phyloP scores from a whole-genome alignment of 2,797 vertebrate genomes.

The Scolopax rusticola region DNA sequence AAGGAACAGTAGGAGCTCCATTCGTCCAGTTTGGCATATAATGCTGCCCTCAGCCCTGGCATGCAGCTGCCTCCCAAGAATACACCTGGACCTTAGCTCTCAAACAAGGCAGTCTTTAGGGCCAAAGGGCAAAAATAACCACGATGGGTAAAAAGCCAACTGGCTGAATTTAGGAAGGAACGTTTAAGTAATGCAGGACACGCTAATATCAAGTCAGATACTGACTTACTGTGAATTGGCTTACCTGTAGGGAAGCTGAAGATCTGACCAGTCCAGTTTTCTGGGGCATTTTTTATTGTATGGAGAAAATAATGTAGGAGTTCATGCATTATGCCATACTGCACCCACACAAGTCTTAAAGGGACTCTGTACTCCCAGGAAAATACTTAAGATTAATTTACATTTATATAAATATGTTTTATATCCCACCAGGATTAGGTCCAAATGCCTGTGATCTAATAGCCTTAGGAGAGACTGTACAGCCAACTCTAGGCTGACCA shows the following conservation, averaged over 20 bases:
- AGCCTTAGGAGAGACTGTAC: not conserved
- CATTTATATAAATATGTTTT: not conserved
- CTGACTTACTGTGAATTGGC: not conserved
- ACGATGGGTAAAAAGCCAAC: not conserved
- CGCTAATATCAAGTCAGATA: not conserved
- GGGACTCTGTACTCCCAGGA: not conserved
- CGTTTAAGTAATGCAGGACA: not conserved
- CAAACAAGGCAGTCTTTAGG: not conserved
- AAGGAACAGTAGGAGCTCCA: not conserved
- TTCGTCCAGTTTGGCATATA: not conserved
- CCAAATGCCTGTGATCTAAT: not conserved
- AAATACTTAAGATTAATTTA: not conserved
- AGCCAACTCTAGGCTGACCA: not conserved
- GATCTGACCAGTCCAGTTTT: not conserved
- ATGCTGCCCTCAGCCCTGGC: not conserved
- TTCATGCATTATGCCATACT: not conserved
- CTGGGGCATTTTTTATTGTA: not conserved
- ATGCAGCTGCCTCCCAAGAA: not conserved
- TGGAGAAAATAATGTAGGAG: not conserved
- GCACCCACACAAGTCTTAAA: not conserved
- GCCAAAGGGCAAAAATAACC: slow-evolving; percentile 51
- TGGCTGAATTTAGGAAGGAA: slow-evolving; percentile 20
- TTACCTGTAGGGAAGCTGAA: not conserved
- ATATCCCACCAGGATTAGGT: not conserved
- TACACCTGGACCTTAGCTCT: slow-evolving; percentile 25